A percentile compares a stretch with the other conserved stretches of the same genome.
These are phyloP conservation scores for Pseudotriccus pelzelni DNA, from an alignment of 2,797 vertebrate genomes.

Conservation along the genomic window DNA sequence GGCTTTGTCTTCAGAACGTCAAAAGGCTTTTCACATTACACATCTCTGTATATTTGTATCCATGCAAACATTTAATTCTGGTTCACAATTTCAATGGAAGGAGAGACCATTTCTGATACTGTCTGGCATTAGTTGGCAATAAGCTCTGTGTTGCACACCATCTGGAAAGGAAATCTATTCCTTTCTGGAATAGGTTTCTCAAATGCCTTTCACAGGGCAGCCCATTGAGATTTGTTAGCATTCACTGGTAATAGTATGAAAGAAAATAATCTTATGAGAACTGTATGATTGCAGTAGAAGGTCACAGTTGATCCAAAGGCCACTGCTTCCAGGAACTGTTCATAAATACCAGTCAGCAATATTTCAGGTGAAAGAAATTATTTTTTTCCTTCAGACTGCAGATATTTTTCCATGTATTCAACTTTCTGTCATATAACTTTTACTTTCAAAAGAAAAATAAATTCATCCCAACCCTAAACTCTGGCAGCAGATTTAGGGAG, in stretches of 20 bases:
- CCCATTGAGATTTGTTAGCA: background rate
- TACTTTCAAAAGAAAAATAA: background rate
- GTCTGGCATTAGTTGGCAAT: background rate
- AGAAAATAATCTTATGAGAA: background rate
- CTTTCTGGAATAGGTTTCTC: background rate
- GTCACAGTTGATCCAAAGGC: background rate
- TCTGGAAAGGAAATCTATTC: background rate
- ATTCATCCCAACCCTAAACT: background rate
- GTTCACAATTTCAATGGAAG: background rate
- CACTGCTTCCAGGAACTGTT: background rate
- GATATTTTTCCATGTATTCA: background rate
- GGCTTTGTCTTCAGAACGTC: background rate
- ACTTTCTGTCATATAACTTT: background rate
- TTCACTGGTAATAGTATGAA: background rate
- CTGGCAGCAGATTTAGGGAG: background rate
- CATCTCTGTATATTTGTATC: background rate
- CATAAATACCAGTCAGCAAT: background rate
- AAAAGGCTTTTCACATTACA: rapidly evolving
- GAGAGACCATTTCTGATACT: background rate
- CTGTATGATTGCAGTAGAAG: background rate
- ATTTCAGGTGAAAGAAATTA: background rate
- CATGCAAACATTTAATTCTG: background rate
- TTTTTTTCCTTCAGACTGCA: background rate
- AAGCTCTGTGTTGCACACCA: background rate
- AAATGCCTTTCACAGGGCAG: background rate